phyloP scores from a whole-genome alignment of 2,888 invertebrate species.

The Argyresthia goedartella region DNA sequence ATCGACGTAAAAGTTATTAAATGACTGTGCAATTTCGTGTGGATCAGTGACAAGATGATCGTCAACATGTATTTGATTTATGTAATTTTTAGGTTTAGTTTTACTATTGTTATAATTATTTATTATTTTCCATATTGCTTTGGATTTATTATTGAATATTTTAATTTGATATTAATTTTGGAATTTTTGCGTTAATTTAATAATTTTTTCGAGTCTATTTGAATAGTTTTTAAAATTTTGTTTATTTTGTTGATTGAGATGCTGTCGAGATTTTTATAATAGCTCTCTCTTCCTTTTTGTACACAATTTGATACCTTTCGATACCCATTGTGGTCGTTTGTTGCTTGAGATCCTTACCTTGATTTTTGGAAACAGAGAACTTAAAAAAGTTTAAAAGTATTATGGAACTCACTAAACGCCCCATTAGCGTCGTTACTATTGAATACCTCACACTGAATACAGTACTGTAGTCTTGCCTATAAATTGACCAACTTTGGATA shows the following conservation, averaged over 20 bases:
- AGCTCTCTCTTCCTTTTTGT: slow-evolving; percentile 5
- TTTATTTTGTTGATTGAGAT: slow-evolving; percentile 3
- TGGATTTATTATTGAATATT: slow-evolving; percentile 2
- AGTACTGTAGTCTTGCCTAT: neutral
- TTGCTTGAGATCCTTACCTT: slow-evolving; percentile 2
- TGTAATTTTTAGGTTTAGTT: neutral
- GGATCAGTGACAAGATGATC: slow-evolving; percentile 2
- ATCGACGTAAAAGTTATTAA: slow-evolving; percentile 7
- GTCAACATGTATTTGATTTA: neutral
- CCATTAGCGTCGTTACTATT: neutral
- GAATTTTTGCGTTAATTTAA: slow-evolving; percentile 4
- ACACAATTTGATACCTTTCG: slow-evolving; percentile 7
- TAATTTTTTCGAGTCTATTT: slow-evolving; percentile 1
- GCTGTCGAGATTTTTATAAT: slow-evolving; percentile 7
- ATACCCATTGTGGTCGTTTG: slow-evolving; percentile 6
- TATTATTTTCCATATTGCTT: slow-evolving; percentile 7
- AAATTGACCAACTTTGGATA: neutral
- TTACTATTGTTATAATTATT: slow-evolving; percentile 2
- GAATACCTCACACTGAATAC: neutral
- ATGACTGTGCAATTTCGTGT: slow-evolving; percentile 5
- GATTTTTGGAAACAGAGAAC: slow-evolving; percentile 6
- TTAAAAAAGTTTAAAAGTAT: slow-evolving; percentile 4
- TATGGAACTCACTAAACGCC: slow-evolving; percentile 4
- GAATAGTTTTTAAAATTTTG: neutral
- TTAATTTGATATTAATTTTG: slow-evolving; percentile 7